Evolutionary conservation across 2,797 vertebrate genomes (phyloP), one percentile per base, ranked within the genome.

Genomic region (Octomys mimax): DNA sequence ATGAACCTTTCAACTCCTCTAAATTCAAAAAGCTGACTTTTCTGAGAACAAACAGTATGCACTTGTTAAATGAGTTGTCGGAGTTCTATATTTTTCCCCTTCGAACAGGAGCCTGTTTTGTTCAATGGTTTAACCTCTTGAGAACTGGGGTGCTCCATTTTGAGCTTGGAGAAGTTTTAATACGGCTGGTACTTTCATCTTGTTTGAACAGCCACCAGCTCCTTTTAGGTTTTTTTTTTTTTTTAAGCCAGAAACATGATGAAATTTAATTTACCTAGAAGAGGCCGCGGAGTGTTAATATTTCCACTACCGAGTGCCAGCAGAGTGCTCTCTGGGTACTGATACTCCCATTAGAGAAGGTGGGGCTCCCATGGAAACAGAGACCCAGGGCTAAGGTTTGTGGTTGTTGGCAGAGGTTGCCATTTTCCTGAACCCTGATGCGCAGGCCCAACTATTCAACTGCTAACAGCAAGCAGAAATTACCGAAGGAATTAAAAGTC

Each of bases 1-100:
- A 91, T 82, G 96, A 97, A 90, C 46, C 85, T 96, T 95, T 96
- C 94, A 90, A 78, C 88, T 94, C 84, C 21, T 87, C 87, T 93
- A 92, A 96, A 94, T 94, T 95, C 93, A 93, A 97, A 97, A 96
- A 94, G 78, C 87, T 94, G 68, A 92, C 78, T 95, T 92, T 89
- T 77, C 78, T 80, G 68, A 95, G 94, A 95, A 97, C 82, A 97
- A 96, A 96, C 87, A 93, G 68, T 92, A n/a, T 93, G 92, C 95
- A 52, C 92, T 96, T 95, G 83, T 86, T 93, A 92, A 84, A 21
- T 88, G 62, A 95, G 59, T 94, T 96, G 87, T 90, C 87, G 96
- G 95, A 89, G 73, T 88, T 88, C 52, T 96, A 0, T n/a, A 70
- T 87, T 94, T 96, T 80, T 52, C 52, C 52, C 90, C 28, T 78